phyloP scores from a whole-genome alignment of 2,113 vertebrate species.

The Cinclus mexicanus region DNA sequence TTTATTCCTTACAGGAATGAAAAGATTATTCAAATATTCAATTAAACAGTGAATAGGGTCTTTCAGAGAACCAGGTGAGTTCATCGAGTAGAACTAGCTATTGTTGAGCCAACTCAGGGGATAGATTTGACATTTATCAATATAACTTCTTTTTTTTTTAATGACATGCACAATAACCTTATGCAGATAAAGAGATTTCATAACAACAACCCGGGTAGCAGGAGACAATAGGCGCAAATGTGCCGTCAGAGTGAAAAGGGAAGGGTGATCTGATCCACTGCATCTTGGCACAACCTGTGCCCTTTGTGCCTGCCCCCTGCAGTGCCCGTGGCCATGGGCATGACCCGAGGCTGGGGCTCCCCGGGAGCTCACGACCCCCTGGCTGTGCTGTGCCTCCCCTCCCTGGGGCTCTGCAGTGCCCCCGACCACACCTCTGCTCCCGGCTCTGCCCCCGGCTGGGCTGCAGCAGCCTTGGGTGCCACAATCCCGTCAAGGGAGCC shows the following conservation, averaged over 20 bases:
- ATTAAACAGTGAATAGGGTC: constrained; percentile 96
- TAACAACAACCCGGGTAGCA: constrained; percentile 14
- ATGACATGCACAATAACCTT: constrained; percentile 68
- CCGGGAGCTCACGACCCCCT: rapidly evolving
- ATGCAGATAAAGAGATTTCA: constrained; percentile 69
- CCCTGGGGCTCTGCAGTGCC: rapidly evolving
- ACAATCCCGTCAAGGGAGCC: rapidly evolving
- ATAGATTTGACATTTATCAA: constrained; percentile 71
- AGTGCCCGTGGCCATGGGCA: not conserved
- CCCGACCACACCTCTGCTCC: rapidly evolving
- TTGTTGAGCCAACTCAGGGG: constrained; percentile 74
- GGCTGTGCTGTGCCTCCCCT: not conserved
- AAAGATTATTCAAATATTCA: constrained; percentile 99
- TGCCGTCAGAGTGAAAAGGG: not conserved
- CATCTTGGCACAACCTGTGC: not conserved
- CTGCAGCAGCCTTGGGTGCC: not conserved
- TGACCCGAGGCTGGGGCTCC: not conserved
- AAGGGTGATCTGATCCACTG: constrained; percentile 28
- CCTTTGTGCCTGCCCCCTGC: not conserved
- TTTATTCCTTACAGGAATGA: constrained; percentile 93
- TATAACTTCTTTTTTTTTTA: constrained; percentile 61
- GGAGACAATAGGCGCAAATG: constrained; percentile 42
- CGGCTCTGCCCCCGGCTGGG: not conserved
- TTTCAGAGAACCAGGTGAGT: constrained; percentile 87
- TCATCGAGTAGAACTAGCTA: constrained; percentile 74